phyloP scores from a whole-genome alignment of 2,113 vertebrate species.

The Atrichornis clamosus region DNA sequence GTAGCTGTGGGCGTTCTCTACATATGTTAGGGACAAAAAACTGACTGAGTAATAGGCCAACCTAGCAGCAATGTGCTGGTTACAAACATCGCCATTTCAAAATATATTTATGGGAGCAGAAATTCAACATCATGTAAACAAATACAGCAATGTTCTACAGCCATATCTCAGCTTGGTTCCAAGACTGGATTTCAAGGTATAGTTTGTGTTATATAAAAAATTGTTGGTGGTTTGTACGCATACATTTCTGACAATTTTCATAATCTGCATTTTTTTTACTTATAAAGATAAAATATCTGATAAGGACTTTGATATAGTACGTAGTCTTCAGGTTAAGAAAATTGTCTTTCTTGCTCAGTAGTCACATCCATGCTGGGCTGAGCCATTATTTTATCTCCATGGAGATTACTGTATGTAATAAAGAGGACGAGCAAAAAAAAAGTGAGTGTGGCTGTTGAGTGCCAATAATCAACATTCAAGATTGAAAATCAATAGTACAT shows the following conservation, averaged over 20 bases:
- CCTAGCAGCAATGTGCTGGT: neutral
- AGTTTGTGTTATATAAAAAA: neutral
- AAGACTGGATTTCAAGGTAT: neutral
- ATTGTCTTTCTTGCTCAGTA: neutral
- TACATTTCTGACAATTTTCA: neutral
- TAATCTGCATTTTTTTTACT: neutral
- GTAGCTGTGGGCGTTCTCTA: neutral
- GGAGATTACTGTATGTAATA: neutral
- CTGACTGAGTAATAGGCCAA: constrained; percentile 18
- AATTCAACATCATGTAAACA: constrained; percentile 22
- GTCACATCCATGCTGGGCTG: neutral
- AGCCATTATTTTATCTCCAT: neutral
- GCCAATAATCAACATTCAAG: neutral
- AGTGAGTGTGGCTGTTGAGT: neutral
- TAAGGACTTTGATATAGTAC: neutral
- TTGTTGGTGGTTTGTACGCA: neutral
- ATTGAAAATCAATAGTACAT: neutral
- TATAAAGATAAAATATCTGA: neutral
- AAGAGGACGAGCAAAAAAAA: neutral
- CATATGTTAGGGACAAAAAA: neutral
- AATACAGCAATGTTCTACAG: neutral
- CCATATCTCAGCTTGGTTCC: constrained; percentile 28
- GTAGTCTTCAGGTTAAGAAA: neutral
- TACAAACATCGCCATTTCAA: neutral
- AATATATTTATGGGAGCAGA: neutral